Conservation (phyloP, 2,888 invertebrate species). For the Brachyopa scutellaris region DNA sequence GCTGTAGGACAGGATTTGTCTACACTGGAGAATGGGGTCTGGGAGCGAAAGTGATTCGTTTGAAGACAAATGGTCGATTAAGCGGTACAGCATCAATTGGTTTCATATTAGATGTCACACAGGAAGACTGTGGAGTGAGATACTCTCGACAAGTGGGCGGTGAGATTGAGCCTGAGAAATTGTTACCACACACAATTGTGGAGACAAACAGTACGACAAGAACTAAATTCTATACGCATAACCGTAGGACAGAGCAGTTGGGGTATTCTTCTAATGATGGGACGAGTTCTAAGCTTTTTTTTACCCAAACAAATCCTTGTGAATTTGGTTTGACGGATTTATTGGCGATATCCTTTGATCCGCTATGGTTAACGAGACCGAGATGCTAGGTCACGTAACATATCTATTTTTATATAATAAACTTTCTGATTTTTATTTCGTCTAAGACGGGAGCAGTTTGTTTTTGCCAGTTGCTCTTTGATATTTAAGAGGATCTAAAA, state of each 20-base stretch:
- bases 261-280: conserved; percentile 20
- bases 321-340: conserved; percentile 78
- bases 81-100: conserved; percentile 81
- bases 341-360: conserved; percentile 77
- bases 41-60: conserved; percentile 81
- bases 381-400: conserved; percentile 76
- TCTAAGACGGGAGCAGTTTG: no score
- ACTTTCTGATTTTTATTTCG: no score
- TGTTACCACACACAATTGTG: conserved; percentile 38
- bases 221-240: conserved; percentile 13
- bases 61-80: conserved; percentile 81
- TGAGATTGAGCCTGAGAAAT: conserved; percentile 2
- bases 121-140: conserved; percentile 83
- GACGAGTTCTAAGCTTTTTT: conserved; percentile 24
- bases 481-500: no score
- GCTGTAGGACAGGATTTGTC: conserved; percentile 82
- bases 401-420: no score
- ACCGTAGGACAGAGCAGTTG: conserved; percentile 39
- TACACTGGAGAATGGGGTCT: conserved; percentile 78
- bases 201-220: conserved; percentile 56
- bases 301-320: conserved; percentile 67
- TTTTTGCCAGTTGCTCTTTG: no score
- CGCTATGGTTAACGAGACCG: conserved; percentile 78
- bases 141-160: conserved; percentile 71
- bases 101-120: conserved; percentile 84